These are phyloP conservation scores for Muntiacus reevesi DNA, from an alignment of 2,113 vertebrate genomes.

Conservation along the genomic window DNA sequence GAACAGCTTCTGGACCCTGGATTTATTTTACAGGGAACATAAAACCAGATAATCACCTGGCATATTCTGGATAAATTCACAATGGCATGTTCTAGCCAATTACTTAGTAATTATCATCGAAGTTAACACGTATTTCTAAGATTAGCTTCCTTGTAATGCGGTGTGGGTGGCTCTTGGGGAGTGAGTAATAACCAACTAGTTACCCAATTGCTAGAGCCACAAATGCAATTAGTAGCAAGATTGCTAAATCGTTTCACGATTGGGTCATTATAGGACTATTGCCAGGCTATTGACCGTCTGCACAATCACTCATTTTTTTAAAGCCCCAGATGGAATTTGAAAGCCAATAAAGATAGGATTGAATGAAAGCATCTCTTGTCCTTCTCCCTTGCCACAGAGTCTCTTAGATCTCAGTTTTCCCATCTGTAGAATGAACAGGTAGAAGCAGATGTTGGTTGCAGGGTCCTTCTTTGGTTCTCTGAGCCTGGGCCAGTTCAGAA, in stretches of 20 bases:
- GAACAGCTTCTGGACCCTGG: slow-evolving; percentile 40
- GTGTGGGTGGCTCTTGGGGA: background rate
- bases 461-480: background rate
- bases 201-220: slow-evolving; percentile 40
- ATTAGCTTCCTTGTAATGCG: slow-evolving; percentile 17
- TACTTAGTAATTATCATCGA: slow-evolving; percentile 53
- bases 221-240: slow-evolving; percentile 44
- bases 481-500: background rate
- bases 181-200: slow-evolving; percentile 26
- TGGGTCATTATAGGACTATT: slow-evolving; percentile 22
- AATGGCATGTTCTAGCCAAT: slow-evolving; percentile 61
- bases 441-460: background rate
- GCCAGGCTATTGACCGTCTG: background rate
- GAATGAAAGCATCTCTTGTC: background rate
- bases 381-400: background rate
- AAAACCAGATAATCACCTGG: slow-evolving; percentile 68
- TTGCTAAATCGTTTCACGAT: background rate
- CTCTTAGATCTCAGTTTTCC: background rate
- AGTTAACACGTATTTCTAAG: slow-evolving; percentile 50
- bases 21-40: slow-evolving; percentile 69
- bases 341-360: background rate
- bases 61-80: slow-evolving; percentile 54
- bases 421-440: background rate
- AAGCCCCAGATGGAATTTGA: background rate
- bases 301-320: background rate